Percentiles rank a stretch among this genome's conserved stretches.
Conservation (phyloP, 2,113 vertebrate species). For the Hystrix brachyura region DNA sequence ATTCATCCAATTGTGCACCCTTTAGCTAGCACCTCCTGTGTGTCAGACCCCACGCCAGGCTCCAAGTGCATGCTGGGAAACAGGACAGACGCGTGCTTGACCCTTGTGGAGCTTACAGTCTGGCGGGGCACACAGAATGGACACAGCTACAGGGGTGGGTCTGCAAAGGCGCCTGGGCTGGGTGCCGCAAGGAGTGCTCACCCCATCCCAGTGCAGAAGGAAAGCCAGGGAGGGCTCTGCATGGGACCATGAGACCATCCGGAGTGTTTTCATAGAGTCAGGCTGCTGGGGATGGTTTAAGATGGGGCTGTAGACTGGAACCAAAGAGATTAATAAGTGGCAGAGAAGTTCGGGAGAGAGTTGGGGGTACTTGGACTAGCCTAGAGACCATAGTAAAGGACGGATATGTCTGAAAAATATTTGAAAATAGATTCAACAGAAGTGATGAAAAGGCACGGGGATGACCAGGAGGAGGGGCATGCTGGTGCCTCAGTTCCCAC, state of each 20-base stretch:
- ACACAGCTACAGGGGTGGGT: too few relatives aligned
- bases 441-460: not conserved
- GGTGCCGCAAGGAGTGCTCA: too few relatives aligned
- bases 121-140: not conserved
- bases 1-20: not conserved
- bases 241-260: not conserved
- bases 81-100: not conserved
- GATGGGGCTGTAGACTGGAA: not conserved
- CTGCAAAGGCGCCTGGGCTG: too few relatives aligned
- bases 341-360: not conserved
- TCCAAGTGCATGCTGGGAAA: not conserved
- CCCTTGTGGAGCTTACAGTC: not conserved
- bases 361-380: too few relatives aligned
- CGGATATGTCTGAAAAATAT: not conserved
- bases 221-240: not conserved
- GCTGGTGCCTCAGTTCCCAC: not conserved
- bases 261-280: not conserved
- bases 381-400: not conserved
- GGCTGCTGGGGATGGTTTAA: not conserved
- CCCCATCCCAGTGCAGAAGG: not conserved
- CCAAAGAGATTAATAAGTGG: not conserved
- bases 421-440: not conserved
- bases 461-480: too few relatives aligned
- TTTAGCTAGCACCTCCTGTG: not conserved
- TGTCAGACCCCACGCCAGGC: not conserved